phyloP scores from a whole-genome alignment of 2,113 vertebrate genomes.

The Scolopax mira region DNA sequence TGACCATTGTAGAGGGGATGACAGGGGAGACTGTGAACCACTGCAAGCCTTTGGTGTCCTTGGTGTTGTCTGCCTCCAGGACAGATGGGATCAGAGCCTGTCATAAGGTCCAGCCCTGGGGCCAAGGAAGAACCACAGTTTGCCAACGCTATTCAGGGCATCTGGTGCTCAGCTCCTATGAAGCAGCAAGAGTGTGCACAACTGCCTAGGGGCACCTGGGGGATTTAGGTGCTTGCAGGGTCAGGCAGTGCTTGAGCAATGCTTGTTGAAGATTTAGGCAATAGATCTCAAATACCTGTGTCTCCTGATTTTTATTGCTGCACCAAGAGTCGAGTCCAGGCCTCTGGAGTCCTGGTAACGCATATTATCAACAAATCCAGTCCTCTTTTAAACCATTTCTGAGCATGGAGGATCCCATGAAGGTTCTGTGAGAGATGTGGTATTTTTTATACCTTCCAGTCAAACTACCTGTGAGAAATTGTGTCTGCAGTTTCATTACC shows the following conservation, averaged over 20 bases:
- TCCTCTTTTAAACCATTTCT: not conserved
- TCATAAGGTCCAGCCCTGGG: not conserved
- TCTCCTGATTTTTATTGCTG: not conserved
- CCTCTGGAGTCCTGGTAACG: not conserved
- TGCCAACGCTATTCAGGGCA: not conserved
- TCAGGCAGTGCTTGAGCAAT: not conserved
- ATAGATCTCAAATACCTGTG: not conserved
- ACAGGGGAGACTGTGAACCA: not conserved
- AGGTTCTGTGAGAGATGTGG: not conserved
- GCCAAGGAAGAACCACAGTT: not conserved
- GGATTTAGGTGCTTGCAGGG: not conserved
- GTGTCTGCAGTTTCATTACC: not conserved
- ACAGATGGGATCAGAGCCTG: not conserved
- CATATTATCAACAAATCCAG: not conserved
- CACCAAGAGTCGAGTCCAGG: not conserved
- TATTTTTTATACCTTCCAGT: not conserved
- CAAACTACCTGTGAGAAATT: not conserved
- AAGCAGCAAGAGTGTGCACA: not conserved
- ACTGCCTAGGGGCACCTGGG: not conserved
- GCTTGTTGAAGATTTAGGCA: not conserved
- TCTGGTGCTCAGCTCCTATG: not conserved
- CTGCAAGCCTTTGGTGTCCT: not conserved
- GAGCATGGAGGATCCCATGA: fast-evolving
- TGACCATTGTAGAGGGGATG: not conserved
- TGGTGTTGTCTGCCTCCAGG: not conserved